Base-by-base conservation (phyloP, 2,113 vertebrate species). In the Phaethornis superciliosus region DNA sequence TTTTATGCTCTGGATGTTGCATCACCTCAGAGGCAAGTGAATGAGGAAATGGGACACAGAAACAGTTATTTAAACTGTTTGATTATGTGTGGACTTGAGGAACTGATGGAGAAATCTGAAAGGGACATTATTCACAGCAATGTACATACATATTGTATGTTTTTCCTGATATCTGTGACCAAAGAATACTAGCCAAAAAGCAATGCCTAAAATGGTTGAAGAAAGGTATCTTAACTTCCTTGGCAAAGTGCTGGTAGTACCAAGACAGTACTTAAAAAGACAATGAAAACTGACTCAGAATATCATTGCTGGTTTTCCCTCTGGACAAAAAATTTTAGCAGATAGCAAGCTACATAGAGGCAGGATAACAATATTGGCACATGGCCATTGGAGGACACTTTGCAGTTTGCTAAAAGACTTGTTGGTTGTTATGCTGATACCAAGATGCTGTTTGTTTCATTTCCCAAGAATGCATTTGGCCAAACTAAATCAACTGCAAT, bases 401-500 rank as follows among this genome's bases (percentile, higher is more conserved):
- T 72, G 82, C 83, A 51, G 88, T 93, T 91, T 85, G 63, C 91
- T 94, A 88, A 86, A 72, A 81, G 30, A 47, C 51, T 89, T 75
- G 32, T 75, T 68, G 80, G 52, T 16, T 35, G 37, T 60, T 93
- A 46, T 46, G 71, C 81, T 86, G 94, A 93, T 85, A 83, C 20
- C 3, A 14, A 92, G 44, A 77, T 1, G 2, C 23, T 42, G 12
- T 80, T 95, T 89, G 72, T 95, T 92, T 97, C 30, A 80, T 97
- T 96, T 92, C 81, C 90, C 75, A 68, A 82, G 91, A 89, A 92
- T 77, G 63, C n/a, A 55, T 84, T 93, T 81, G 94, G 72, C 75
- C 65, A 75, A 26, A 79, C 69, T 78, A 81, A 88, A 97, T 97
- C 95, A 92, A 58, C 94, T 85, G 52, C 71, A 89, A 94, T 67